phyloP scores from a whole-genome alignment of 2,113 vertebrate species.

The Scolopax mira region DNA sequence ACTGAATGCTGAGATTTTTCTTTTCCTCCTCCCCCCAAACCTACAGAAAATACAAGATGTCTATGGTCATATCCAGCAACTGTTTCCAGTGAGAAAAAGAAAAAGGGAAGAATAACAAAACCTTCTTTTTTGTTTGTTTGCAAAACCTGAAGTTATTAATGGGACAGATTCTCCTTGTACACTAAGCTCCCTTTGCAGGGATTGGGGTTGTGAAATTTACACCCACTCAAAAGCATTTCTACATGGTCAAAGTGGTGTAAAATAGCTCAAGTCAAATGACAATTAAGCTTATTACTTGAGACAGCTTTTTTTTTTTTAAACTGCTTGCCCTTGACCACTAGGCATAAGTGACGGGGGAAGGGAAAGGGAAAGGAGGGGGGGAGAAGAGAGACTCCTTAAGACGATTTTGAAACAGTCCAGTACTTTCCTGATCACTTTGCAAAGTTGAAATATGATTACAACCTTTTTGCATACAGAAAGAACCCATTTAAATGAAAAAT shows the following conservation, averaged over 20 bases:
- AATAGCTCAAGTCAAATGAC: conserved; percentile 58
- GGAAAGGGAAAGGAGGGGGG: not conserved
- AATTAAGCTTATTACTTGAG: conserved; percentile 67
- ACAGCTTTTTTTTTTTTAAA: conserved; percentile 24
- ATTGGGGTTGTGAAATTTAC: conserved; percentile 5
- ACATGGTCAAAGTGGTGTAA: conserved; percentile 17
- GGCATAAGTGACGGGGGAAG: not conserved
- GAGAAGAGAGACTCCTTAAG: conserved; percentile 47
- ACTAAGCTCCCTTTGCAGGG: not conserved
- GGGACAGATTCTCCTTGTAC: not conserved
- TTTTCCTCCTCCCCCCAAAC: not conserved
- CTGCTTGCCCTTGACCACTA: conserved; percentile 71
- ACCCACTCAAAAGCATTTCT: conserved; percentile 32
- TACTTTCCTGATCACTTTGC: conserved; percentile 72
- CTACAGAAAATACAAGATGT: not conserved
- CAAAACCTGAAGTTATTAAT: not conserved
- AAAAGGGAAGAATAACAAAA: not conserved
- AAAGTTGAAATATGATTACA: conserved; percentile 78
- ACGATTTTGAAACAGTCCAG: conserved; percentile 70
- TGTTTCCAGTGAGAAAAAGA: not conserved
- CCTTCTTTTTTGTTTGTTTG: not conserved
- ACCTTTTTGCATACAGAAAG: conserved; percentile 70
- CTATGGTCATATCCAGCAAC: not conserved
- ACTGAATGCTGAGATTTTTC: not conserved
- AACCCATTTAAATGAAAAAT: conserved; percentile 78